Percentiles rank a stretch among this genome's conserved stretches.
Conservation (phyloP, 1,140 invertebrate species). For the Holotrichia oblita region DNA sequence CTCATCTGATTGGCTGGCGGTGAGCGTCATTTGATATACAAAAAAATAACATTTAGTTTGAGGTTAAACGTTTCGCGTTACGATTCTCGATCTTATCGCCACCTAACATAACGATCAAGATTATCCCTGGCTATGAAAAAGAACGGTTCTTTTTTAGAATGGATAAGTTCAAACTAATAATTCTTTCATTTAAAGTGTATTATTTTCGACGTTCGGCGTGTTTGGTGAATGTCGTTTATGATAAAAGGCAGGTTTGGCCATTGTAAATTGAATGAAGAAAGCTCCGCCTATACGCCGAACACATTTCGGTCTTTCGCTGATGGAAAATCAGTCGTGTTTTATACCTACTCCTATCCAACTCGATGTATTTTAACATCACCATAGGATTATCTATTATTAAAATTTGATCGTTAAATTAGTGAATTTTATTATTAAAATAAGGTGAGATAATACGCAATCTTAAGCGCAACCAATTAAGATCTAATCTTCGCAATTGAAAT, state of each 20-base stretch:
- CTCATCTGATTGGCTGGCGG: slow-evolving; percentile 56
- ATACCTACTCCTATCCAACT: background rate
- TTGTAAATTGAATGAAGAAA: slow-evolving; percentile 17
- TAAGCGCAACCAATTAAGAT: no score
- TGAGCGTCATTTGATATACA: slow-evolving; percentile 61
- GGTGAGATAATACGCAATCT: no score
- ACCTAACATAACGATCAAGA: background rate
- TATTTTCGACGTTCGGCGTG: slow-evolving; percentile 11
- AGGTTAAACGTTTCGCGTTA: slow-evolving; percentile 48
- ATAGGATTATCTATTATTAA: no score
- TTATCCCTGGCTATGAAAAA: background rate
- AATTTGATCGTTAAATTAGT: no score
- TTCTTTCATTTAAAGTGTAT: slow-evolving; percentile 27
- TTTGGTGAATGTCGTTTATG: slow-evolving; percentile 24
- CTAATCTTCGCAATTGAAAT: no score
- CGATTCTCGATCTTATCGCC: slow-evolving; percentile 24
- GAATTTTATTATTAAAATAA: no score
- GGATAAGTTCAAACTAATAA: slow-evolving; percentile 28
- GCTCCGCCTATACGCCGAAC: background rate
- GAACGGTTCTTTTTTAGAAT: slow-evolving; percentile 5
- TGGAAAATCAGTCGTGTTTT: slow-evolving; percentile 16
- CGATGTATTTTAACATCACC: background rate
- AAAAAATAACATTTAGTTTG: slow-evolving; percentile 59
- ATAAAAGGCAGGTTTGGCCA: slow-evolving; percentile 22
- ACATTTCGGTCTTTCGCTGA: background rate